Conservation (phyloP, 2,888 invertebrate species). For the Tromatobia lineatoria region DNA sequence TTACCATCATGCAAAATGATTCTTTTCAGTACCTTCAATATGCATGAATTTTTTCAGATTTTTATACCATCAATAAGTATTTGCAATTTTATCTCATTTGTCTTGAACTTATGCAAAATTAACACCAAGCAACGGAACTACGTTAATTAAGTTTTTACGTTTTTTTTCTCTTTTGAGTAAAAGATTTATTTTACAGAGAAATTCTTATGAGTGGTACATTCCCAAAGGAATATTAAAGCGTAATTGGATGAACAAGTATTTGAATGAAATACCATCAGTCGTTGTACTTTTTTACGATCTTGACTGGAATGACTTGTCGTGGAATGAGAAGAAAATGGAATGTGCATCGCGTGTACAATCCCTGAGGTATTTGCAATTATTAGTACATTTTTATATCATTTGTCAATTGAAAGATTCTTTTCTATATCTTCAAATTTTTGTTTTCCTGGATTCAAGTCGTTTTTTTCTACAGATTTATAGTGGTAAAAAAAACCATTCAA, state of each 20-base stretch:
- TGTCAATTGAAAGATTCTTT: no score
- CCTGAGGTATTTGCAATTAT: conserved; percentile 86
- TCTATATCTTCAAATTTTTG: conserved; percentile 15
- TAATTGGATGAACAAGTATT: conserved; percentile 98
- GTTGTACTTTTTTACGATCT: conserved; percentile 98
- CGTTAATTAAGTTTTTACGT: no score
- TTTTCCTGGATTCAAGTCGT: background rate
- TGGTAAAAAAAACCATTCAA: no score
- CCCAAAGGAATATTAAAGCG: conserved; percentile 97
- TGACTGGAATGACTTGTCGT: conserved; percentile 98
- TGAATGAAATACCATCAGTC: conserved; percentile 95
- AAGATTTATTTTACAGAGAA: conserved; percentile 86
- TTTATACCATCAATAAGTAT: no score
- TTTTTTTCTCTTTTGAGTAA: background rate
- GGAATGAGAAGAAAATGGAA: conserved; percentile 98
- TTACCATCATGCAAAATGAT: no score
- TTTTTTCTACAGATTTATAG: no score
- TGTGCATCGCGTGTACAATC: conserved; percentile 96
- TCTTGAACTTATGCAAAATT: no score
- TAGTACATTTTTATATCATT: background rate
- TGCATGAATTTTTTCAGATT: no score
- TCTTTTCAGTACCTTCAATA: no score
- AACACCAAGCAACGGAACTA: no score
- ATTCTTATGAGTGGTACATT: conserved; percentile 97
- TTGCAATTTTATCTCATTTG: no score